Conservation (phyloP, 2,888 invertebrate species). For the Trissoscelio sp. region DNA sequence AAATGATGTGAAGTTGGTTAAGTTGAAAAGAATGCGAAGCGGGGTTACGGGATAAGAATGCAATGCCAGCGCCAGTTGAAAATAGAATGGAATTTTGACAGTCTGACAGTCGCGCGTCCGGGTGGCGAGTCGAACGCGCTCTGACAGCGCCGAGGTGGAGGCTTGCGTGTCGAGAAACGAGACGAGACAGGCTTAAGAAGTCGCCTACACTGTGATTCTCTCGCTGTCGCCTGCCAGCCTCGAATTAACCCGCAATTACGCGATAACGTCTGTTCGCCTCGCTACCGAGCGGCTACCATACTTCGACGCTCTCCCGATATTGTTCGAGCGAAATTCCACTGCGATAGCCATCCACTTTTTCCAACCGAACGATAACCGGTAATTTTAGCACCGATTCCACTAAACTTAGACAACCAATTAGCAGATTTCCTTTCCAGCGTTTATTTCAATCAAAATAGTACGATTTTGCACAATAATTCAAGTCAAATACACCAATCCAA, state of each 20-base stretch:
- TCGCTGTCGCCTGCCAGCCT: constrained; percentile 75
- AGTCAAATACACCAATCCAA: neutral
- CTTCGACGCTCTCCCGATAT: constrained; percentile 28
- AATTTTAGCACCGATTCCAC: constrained; percentile 47
- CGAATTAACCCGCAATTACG: constrained; percentile 82
- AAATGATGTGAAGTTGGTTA: too few relatives aligned
- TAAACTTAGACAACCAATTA: constrained; percentile 49
- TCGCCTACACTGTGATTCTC: constrained; percentile 78
- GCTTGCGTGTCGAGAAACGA: constrained; percentile 66
- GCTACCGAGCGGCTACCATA: constrained; percentile 64
- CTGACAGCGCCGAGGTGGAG: constrained; percentile 61
- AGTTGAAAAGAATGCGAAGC: constrained; percentile 38
- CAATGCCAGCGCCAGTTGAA: constrained; percentile 55
- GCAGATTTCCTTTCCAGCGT: constrained; percentile 36
- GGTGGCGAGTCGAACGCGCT: constrained; percentile 50
- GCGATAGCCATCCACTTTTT: constrained; percentile 43
- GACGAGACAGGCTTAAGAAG: constrained; percentile 68
- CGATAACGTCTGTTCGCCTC: constrained; percentile 74
- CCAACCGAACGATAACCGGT: constrained; percentile 41
- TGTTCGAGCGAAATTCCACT: constrained; percentile 47
- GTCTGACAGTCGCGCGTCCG: constrained; percentile 62
- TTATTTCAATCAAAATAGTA: constrained; percentile 1
- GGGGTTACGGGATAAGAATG: constrained; percentile 51
- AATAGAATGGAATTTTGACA: constrained; percentile 67
- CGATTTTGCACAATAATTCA: neutral